phyloP scores from a whole-genome alignment of 2,113 vertebrate species.

The Morone chrysops region DNA sequence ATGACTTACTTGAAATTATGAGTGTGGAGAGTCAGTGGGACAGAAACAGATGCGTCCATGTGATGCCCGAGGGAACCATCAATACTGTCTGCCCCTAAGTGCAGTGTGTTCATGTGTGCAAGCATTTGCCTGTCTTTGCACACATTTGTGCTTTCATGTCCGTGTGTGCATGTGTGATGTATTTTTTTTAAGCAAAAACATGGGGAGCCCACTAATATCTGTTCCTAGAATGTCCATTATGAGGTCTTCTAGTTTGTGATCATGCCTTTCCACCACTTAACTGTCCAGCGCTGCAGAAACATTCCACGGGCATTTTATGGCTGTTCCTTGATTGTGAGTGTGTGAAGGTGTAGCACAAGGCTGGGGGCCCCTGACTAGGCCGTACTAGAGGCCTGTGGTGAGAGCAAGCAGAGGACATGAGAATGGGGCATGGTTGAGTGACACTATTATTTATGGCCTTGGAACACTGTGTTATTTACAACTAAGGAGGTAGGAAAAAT shows the following conservation, averaged over 20 bases:
- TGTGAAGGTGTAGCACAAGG: constrained; percentile 69
- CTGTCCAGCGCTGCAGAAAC: constrained; percentile 62
- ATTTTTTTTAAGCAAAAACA: constrained; percentile 57
- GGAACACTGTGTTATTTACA: constrained; percentile 76
- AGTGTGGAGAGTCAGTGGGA: constrained; percentile 75
- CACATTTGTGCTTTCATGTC: constrained; percentile 62
- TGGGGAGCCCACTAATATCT: constrained; percentile 62
- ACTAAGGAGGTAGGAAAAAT: constrained; percentile 70
- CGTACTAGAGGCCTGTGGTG: constrained; percentile 69
- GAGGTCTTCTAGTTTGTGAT: constrained; percentile 67
- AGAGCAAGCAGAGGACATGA: constrained; percentile 82
- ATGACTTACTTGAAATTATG: constrained; percentile 85
- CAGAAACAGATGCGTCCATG: constrained; percentile 84
- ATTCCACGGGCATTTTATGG: constrained; percentile 74
- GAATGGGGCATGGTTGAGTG: constrained; percentile 79
- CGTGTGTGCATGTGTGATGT: constrained; percentile 57
- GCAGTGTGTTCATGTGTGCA: constrained; percentile 57
- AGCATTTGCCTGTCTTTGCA: constrained; percentile 21
- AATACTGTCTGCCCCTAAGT: constrained; percentile 71
- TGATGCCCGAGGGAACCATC: constrained; percentile 80
- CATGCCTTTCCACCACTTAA: constrained; percentile 69
- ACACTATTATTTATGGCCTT: constrained; percentile 77
- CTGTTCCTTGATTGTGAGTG: constrained; percentile 71
- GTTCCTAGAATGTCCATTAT: constrained; percentile 72
- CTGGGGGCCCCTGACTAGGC: constrained; percentile 65